Percentiles rank a stretch among this genome's conserved stretches.
phyloP scores from a whole-genome alignment of 1,140 invertebrate species.

The Zelostemma sp. region DNA sequence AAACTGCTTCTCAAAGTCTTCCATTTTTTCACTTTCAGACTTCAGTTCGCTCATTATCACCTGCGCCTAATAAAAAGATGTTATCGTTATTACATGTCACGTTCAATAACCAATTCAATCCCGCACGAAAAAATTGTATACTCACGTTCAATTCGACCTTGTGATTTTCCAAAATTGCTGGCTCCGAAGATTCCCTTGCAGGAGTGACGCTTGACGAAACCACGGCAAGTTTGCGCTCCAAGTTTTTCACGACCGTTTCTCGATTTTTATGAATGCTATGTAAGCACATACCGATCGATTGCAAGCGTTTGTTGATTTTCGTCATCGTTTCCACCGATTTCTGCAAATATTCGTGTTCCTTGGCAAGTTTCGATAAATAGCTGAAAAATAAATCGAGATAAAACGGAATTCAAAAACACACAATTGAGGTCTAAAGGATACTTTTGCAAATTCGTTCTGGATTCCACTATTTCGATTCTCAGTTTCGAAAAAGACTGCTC shows the following conservation, averaged over 20 bases:
- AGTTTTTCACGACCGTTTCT: constrained; percentile 26
- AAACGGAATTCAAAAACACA: constrained; percentile 9
- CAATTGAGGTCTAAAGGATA: constrained; percentile 5
- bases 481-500: constrained; percentile 39
- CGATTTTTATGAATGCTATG: constrained; percentile 49
- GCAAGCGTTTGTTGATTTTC: constrained; percentile 55
- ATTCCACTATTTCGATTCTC: constrained; percentile 31
- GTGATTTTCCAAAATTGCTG: constrained; percentile 2
- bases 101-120: constrained; percentile 3
- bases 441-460: constrained; percentile 13
- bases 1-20: constrained; percentile 39
- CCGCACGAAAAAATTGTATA: constrained; percentile 8
- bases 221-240: constrained; percentile 18
- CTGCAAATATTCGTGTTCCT: constrained; percentile 54
- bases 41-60: constrained; percentile 24
- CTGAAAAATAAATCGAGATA: constrained; percentile 32
- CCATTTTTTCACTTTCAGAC: constrained; percentile 14
- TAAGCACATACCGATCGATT: constrained; percentile 48
- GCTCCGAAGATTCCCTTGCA: background rate
- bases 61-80: constrained; percentile 26
- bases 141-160: constrained; percentile 24
- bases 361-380: constrained; percentile 54
- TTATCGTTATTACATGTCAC: constrained; percentile 13
- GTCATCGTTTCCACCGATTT: constrained; percentile 46
- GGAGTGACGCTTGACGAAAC: constrained; percentile 4